Evolutionary conservation across 2,113 vertebrate genomes (phyloP).

Genomic region (Apus apus): DNA sequence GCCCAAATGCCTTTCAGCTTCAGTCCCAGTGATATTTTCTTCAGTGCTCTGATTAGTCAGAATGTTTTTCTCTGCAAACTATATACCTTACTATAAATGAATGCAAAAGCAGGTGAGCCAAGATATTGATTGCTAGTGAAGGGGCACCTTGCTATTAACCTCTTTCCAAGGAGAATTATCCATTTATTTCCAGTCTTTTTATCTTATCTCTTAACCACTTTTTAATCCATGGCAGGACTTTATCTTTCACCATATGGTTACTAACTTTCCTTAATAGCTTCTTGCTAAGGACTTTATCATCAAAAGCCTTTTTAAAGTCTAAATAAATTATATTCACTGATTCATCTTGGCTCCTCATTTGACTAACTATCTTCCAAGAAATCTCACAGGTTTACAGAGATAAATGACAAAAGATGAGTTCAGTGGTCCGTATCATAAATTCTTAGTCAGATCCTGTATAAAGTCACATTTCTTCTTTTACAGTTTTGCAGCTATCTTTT

Average conservation of each 20-base stretch:
- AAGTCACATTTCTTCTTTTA: slow-evolving; percentile 16
- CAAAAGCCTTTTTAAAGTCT: slow-evolving; percentile 70
- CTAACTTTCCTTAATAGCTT: slow-evolving; percentile 71
- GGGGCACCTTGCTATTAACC: slow-evolving; percentile 70
- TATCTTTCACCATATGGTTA: slow-evolving; percentile 70
- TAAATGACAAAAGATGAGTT: slow-evolving; percentile 48
- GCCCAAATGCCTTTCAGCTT: background rate
- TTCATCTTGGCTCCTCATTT: slow-evolving; percentile 41
- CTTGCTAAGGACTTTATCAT: slow-evolving; percentile 69
- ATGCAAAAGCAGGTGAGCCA: slow-evolving; percentile 58
- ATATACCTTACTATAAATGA: slow-evolving; percentile 30
- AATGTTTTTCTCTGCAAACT: slow-evolving; percentile 23
- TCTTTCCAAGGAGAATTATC: slow-evolving; percentile 60
- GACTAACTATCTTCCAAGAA: slow-evolving; percentile 51
- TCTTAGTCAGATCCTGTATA: background rate
- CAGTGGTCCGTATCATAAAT: slow-evolving; percentile 27
- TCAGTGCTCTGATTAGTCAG: background rate
- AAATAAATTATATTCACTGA: slow-evolving; percentile 67
- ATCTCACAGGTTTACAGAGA: slow-evolving; percentile 45
- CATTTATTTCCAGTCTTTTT: slow-evolving; percentile 62
- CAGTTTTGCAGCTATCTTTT: background rate
- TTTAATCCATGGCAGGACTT: slow-evolving; percentile 70
- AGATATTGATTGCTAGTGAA: slow-evolving; percentile 48
- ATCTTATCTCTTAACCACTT: slow-evolving; percentile 72
- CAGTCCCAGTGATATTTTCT: background rate